Conservation (phyloP, 2,797 vertebrate species). For the Limnodromus scolopaceus region DNA sequence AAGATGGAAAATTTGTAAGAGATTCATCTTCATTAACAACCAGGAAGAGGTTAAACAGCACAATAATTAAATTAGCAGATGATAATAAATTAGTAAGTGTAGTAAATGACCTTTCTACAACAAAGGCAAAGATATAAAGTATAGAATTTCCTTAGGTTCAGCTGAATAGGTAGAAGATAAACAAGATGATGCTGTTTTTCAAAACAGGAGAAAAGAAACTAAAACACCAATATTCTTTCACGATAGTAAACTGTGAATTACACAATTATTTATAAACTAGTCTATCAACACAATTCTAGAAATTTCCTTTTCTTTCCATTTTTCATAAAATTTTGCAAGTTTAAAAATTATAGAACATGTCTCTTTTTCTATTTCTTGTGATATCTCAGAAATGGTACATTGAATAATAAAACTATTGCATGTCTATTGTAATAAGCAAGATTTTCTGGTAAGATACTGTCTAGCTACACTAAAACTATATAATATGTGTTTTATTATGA, state of each 20-base stretch:
- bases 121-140: not conserved
- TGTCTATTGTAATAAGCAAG: not conserved
- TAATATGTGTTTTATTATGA: not conserved
- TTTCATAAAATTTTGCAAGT: not conserved
- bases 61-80: slow-evolving; percentile 57
- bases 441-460: not conserved
- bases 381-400: not conserved
- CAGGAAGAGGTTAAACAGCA: slow-evolving; percentile 31
- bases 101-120: not conserved
- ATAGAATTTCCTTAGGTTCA: not conserved
- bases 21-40: slow-evolving; percentile 49
- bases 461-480: not conserved
- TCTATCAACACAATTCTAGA: not conserved
- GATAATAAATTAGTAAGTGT: slow-evolving; percentile 38
- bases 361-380: not conserved
- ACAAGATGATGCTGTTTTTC: not conserved
- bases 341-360: not conserved
- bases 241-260: not conserved
- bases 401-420: not conserved
- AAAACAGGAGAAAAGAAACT: not conserved
- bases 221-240: not conserved
- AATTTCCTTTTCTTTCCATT: not conserved
- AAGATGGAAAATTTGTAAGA: not conserved
- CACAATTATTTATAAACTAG: not conserved
- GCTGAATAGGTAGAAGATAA: not conserved